phyloP scores from a whole-genome alignment of 30 jellyfish, hydroid and myxozoan genomes.

The Nemopilema nomurai region DNA sequence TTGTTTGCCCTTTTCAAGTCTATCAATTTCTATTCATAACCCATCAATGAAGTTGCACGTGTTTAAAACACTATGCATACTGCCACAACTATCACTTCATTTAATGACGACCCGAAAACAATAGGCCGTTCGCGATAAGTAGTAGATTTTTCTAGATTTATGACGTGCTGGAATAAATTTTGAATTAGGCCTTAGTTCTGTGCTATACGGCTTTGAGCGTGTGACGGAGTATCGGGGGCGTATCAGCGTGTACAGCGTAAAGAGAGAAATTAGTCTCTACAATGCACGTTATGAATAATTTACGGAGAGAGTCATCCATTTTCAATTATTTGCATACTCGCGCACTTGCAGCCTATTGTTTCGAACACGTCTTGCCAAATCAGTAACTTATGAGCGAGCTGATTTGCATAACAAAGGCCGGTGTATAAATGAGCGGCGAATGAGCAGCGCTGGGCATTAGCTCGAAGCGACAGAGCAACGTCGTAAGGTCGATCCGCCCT shows the following conservation, averaged over 20 bases:
- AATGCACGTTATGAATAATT: slow-evolving; percentile 10
- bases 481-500: not conserved
- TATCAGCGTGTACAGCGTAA: not conserved
- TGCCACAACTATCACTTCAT: not conserved
- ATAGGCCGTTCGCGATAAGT: not conserved
- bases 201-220: not conserved
- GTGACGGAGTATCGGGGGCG: not conserved
- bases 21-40: slow-evolving; percentile 5
- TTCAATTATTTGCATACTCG: slow-evolving; percentile 26
- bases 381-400: slow-evolving; percentile 2
- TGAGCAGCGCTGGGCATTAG: slow-evolving; percentile 31
- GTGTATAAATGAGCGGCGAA: slow-evolving; percentile 54
- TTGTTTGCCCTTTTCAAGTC: slow-evolving; percentile 71
- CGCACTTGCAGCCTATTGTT: slow-evolving; percentile 68
- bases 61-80: slow-evolving; percentile 41
- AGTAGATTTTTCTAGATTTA: not conserved
- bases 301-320: not conserved
- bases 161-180: not conserved
- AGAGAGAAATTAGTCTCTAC: not conserved
- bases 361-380: slow-evolving; percentile 40
- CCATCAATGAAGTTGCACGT: slow-evolving; percentile 42
- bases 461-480: slow-evolving; percentile 3
- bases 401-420: slow-evolving; percentile 62
- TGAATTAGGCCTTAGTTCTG: not conserved
- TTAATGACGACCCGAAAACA: not conserved